Evolutionary conservation across 2,888 invertebrate species (phyloP).

Genomic region (Pinctada fucata): DNA sequence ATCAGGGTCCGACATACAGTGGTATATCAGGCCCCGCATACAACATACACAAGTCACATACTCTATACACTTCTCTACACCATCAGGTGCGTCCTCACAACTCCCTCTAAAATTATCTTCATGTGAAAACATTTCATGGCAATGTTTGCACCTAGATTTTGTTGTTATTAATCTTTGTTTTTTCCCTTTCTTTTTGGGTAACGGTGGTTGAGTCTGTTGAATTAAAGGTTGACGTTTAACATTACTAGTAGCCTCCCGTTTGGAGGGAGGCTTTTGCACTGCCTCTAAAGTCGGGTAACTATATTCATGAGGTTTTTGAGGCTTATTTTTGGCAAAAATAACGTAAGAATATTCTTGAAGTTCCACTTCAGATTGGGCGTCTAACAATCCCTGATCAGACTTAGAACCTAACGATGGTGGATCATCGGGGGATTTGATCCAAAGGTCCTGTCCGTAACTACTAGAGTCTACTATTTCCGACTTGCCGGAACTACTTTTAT

Average conservation of each 20-base stretch:
- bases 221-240: constrained; percentile 57
- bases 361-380: constrained; percentile 55
- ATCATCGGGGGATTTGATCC: constrained; percentile 64
- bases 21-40: constrained; percentile 93
- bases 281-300: constrained; percentile 86
- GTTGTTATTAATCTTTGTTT: constrained; percentile 53
- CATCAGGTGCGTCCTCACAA: constrained; percentile 86
- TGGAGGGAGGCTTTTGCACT: constrained; percentile 64
- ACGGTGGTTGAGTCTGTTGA: constrained; percentile 75
- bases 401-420: constrained; percentile 64
- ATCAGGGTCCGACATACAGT: constrained; percentile 94
- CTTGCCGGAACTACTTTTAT: constrained; percentile 60
- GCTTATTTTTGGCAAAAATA: constrained; percentile 65
- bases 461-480: constrained; percentile 60
- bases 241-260: constrained; percentile 67
- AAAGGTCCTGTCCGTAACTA: constrained; percentile 64
- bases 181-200: constrained; percentile 71
- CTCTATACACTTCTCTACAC: constrained; percentile 87
- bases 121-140: constrained; percentile 82
- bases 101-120: constrained; percentile 91
- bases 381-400: constrained; percentile 66
- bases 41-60: constrained; percentile 90
- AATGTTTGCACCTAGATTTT: constrained; percentile 78
- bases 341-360: constrained; percentile 69
- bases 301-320: constrained; percentile 84